Evolutionary conservation across 2,113 vertebrate genomes (phyloP).

Genomic region (Myotis lucifugus): DNA sequence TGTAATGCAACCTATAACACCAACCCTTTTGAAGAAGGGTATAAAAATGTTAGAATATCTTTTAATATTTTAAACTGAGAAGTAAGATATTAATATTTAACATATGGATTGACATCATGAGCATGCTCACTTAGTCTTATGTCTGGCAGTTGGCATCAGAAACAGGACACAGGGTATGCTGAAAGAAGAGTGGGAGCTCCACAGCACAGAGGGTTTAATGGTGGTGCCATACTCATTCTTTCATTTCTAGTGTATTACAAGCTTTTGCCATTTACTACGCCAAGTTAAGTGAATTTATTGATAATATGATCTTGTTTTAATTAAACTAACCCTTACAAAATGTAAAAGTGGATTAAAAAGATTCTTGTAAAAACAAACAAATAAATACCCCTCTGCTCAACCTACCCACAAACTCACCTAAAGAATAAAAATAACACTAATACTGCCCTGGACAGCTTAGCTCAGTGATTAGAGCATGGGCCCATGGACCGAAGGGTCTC

Average conservation of each 20-base stretch:
- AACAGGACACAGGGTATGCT: neutral
- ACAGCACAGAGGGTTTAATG: neutral
- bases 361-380: neutral
- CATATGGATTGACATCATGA: neutral
- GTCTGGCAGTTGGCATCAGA: neutral
- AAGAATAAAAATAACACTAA: neutral
- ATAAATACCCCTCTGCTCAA: too few species aligned
- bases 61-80: neutral
- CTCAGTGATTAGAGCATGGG: too few species aligned
- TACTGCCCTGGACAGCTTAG: neutral
- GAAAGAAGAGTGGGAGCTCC: neutral
- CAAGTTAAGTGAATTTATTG: neutral
- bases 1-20: neutral
- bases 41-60: neutral
- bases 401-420: too few species aligned
- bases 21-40: neutral
- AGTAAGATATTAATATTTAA: neutral
- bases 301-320: neutral
- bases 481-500: too few species aligned
- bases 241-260: neutral
- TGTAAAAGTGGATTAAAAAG: neutral
- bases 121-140: neutral
- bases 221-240: neutral
- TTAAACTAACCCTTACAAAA: neutral
- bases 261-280: neutral